Percentiles rank a stretch among this genome's conserved stretches.
Conservation (phyloP, 2,113 vertebrate genomes). For the Vulpes ferrilata region DNA sequence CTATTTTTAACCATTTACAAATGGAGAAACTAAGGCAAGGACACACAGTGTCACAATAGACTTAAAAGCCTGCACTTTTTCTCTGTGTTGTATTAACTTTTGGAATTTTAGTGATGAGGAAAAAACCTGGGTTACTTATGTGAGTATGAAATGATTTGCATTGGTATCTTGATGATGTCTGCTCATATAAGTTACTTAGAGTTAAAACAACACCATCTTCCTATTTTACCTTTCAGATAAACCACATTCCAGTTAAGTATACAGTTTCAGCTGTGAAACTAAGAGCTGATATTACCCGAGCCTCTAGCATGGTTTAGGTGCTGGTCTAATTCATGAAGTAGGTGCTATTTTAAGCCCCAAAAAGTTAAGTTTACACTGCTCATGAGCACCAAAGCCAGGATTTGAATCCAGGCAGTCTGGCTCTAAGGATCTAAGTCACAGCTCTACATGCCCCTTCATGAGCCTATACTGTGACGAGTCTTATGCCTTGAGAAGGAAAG, state of each 20-base stretch:
- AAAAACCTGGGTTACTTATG: neutral
- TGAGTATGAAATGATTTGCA: neutral
- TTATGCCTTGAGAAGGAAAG: neutral
- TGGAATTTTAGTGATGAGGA: neutral
- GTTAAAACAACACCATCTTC: neutral
- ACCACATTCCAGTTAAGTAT: neutral
- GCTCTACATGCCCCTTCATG: neutral
- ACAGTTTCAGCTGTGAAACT: neutral
- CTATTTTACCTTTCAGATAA: neutral
- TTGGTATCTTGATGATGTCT: neutral
- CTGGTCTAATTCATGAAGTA: neutral
- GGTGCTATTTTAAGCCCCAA: conserved; percentile 12
- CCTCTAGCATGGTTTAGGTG: neutral
- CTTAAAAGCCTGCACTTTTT: neutral
- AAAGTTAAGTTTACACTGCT: neutral
- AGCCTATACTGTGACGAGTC: neutral
- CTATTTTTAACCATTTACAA: neutral
- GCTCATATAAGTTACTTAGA: neutral
- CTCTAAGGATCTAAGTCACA: neutral
- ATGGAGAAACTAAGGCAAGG: conserved; percentile 12
- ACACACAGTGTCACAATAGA: neutral
- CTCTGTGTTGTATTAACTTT: neutral
- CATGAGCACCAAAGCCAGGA: neutral
- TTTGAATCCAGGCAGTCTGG: neutral
- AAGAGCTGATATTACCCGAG: neutral